Base-by-base conservation (phyloP, 2,888 invertebrate species). In the Agriopis marginaria region DNA sequence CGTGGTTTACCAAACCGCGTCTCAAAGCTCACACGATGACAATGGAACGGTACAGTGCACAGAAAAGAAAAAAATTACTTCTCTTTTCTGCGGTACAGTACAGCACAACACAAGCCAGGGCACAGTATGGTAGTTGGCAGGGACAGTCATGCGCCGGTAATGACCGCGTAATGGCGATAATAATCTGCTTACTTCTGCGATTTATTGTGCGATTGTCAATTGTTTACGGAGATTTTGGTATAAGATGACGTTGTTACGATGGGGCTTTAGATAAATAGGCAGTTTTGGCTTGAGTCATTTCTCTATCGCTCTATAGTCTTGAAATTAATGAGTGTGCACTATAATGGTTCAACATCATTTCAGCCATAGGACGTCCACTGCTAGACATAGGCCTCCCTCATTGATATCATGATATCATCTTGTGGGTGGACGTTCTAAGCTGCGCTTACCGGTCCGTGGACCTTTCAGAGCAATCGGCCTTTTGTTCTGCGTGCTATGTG, bases 31-130 rank as follows among this genome's bases (percentile, higher is more conserved):
- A 59, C 64, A 71, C 67, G 68, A 67, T 61, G 74, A 78, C 79
- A 79, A 81, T 78, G 66, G 73, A 78, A 82, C 79, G 76, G 75
- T 79, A 78, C 71, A 63, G 71, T n/a, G 39, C 58, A 17, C 17
- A 23, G 17, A 23, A 23, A 23, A 23, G 17, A 23, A 0, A 0
- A 23, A 1, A 1, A 1, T 23, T 23, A 23, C 17, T 23, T 23
- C 17, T 23, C 17, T 23, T 23, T 23, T 23, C 17, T 23, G 17
- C 2, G 17, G 17, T 23, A 23, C 17, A 23, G 17, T 23, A 23
- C 17, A 23, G 17, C 17, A 60, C n/a, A n/a, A 23, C 45, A 11
- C 62, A 62, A 59, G 53, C 10, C 42, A 67, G 65, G 59, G 69
- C 59, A 58, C 67, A 62, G 72, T 71, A 71, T 71, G 75, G 53